Percentiles rank a stretch among this genome's conserved stretches.
These are phyloP conservation scores for Pipistrellus kuhlii DNA, from an alignment of 2,797 vertebrate genomes.

Conservation along the genomic window DNA sequence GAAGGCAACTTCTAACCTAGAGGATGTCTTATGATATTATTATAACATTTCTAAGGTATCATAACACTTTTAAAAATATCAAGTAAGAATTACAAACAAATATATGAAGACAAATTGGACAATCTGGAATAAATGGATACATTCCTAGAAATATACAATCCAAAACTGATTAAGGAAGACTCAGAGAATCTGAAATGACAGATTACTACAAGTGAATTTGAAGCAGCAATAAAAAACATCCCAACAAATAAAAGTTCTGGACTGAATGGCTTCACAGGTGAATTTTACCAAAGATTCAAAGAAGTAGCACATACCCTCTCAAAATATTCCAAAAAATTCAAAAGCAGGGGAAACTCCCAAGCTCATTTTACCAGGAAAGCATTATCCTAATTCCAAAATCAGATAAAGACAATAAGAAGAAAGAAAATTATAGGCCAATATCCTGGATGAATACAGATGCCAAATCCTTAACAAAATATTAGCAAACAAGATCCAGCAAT, in stretches of 20 bases:
- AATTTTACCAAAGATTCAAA: background rate
- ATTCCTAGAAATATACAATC: background rate
- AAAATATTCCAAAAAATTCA: background rate
- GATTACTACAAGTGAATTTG: background rate
- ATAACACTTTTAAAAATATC: background rate
- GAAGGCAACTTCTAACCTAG: slow-evolving; percentile 48
- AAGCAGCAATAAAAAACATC: background rate
- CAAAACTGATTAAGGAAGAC: background rate
- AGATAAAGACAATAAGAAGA: background rate
- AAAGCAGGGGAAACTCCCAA: background rate
- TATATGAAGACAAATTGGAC: background rate
- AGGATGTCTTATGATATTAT: background rate
- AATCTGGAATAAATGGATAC: background rate
- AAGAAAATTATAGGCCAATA: background rate
- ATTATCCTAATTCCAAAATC: background rate
- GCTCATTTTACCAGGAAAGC: background rate
- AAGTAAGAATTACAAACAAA: background rate
- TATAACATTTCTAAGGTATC: background rate
- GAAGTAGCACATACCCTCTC: background rate
- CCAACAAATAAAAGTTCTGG: background rate
- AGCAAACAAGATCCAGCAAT: background rate
- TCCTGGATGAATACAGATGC: background rate
- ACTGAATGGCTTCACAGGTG: background rate
- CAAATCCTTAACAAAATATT: background rate
- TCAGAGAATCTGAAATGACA: background rate